A percentile compares a stretch with the other conserved stretches of the same genome.
Evolutionary conservation across 2,888 invertebrate species (phyloP).

Genomic region (Mesoligia furuncula): DNA sequence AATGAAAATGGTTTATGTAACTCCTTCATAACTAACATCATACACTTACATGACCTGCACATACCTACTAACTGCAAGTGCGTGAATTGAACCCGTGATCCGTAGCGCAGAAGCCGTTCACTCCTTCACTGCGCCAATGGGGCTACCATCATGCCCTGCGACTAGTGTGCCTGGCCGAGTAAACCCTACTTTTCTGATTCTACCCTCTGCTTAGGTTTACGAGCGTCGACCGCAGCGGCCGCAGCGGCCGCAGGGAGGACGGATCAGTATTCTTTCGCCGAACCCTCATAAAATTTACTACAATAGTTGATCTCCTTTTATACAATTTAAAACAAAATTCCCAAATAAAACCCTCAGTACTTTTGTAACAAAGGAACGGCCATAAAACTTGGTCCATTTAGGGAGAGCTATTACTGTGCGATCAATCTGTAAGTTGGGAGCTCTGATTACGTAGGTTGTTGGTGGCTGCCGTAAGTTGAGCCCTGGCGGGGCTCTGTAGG

Average conservation of each 20-base stretch:
- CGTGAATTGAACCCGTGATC: conserved; percentile 15
- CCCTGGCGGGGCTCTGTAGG: conserved; percentile 20
- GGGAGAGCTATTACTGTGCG: conserved; percentile 54
- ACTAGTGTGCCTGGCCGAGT: neutral
- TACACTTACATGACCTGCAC: too few relatives aligned
- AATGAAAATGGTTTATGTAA: neutral
- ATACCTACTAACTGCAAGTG: too few relatives aligned
- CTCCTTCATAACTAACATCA: too few relatives aligned
- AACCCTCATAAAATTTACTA: conserved; percentile 66
- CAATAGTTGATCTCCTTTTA: conserved; percentile 68
- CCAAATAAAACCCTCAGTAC: conserved; percentile 69
- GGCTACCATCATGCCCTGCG: neutral
- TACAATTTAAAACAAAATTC: conserved; percentile 68
- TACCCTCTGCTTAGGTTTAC: conserved; percentile 47
- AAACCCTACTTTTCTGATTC: neutral
- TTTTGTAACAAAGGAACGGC: conserved; percentile 69
- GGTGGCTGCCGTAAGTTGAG: conserved; percentile 58
- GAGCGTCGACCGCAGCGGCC: conserved; percentile 45
- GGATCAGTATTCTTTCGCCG: conserved; percentile 58
- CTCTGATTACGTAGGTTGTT: conserved; percentile 62
- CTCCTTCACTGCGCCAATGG: neutral
- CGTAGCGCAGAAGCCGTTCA: neutral
- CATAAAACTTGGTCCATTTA: conserved; percentile 62
- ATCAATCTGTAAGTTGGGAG: conserved; percentile 54
- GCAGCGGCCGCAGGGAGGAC: conserved; percentile 24